A percentile compares a stretch with the other conserved stretches of the same genome.
phyloP scores from a whole-genome alignment of 1,140 invertebrate genomes.

The Drosophila auraria region DNA sequence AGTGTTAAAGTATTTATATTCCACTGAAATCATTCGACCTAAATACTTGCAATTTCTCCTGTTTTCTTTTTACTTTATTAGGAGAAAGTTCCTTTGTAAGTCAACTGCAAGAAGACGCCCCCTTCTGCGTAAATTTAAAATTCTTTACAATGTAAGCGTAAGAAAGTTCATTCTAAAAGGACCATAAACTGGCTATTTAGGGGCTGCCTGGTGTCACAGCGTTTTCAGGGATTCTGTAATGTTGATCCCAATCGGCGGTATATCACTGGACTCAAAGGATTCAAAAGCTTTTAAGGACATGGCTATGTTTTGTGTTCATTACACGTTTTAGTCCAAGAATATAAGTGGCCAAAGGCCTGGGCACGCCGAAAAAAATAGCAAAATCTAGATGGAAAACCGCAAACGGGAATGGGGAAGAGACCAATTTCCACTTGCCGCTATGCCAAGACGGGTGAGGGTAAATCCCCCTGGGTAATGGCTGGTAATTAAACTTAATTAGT shows the following conservation, averaged over 20 bases:
- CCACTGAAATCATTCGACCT: too few species aligned
- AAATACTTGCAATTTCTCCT: too few species aligned
- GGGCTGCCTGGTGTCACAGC: not conserved
- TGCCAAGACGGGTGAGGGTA: not conserved
- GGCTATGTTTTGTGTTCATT: conserved; percentile 39
- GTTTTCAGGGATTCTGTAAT: not conserved
- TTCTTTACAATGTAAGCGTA: too few species aligned
- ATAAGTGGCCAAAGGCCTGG: conserved; percentile 5
- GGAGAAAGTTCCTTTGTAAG: too few species aligned
- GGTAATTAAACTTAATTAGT: conserved; percentile 82
- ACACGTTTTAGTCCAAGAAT: conserved; percentile 17
- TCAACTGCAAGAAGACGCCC: too few species aligned
- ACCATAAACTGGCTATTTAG: not conserved
- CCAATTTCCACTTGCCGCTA: conserved; percentile 27
- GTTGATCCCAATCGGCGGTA: conserved; percentile 11
- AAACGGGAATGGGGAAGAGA: not conserved
- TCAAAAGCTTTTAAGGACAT: conserved; percentile 5
- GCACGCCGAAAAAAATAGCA: not conserved
- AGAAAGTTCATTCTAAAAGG: too few species aligned
- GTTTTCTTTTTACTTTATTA: too few species aligned
- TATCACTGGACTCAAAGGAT: conserved; percentile 24
- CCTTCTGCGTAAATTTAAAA: too few species aligned
- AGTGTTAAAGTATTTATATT: too few species aligned
- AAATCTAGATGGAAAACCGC: not conserved
- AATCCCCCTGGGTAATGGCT: conserved; percentile 69